Conservation (phyloP, 2,113 vertebrate species). For the Halichoerus grypus region DNA sequence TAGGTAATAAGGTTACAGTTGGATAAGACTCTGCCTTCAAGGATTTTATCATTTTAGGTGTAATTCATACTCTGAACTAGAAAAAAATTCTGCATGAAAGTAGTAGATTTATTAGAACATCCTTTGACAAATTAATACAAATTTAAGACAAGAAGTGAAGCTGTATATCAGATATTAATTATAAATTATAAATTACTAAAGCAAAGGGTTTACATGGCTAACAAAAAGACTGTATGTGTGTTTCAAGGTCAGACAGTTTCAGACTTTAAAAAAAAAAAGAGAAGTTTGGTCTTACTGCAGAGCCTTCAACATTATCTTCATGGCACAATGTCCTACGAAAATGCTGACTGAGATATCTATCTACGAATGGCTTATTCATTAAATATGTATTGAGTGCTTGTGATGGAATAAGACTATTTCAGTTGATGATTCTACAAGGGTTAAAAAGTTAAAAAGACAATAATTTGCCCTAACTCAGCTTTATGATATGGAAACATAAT, state of each 20-base stretch:
- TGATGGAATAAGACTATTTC: not conserved
- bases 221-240: not conserved
- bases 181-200: not conserved
- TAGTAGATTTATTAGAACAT: slow-evolving; percentile 38
- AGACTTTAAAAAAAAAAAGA: not conserved
- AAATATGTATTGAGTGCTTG: not conserved
- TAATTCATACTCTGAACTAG: not conserved
- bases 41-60: not conserved
- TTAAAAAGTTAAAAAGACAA: not conserved
- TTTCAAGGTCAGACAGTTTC: not conserved
- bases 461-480: not conserved
- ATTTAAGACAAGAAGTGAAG: slow-evolving; percentile 4
- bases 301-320: not conserved
- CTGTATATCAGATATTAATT: not conserved
- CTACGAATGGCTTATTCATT: not conserved
- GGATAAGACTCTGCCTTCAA: not conserved
- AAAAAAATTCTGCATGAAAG: not conserved
- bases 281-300: not conserved
- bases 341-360: not conserved
- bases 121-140: not conserved
- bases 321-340: not conserved
- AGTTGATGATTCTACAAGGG: not conserved
- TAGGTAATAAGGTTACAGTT: not conserved
- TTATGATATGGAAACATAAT: not conserved
- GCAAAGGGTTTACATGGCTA: not conserved